Evolutionary conservation across 2,797 vertebrate genomes (phyloP).

Genomic region (Gobionotothen gibberifrons): DNA sequence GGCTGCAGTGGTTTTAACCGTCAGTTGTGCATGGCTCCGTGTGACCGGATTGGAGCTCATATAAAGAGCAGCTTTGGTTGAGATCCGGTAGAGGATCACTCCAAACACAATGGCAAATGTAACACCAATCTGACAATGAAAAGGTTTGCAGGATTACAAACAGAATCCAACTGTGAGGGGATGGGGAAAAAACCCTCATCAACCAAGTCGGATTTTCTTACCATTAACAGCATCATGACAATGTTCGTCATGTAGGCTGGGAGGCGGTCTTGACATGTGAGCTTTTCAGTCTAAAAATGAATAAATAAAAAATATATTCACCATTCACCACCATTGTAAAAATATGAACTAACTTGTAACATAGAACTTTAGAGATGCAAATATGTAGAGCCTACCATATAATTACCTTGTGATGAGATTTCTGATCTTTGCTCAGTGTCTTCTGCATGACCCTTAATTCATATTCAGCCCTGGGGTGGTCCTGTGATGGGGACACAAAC

Average conservation of each 20-base stretch:
- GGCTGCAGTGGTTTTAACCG: conserved; percentile 95
- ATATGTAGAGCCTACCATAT: neutral
- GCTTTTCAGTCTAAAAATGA: conserved; percentile 88
- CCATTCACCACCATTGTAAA: neutral
- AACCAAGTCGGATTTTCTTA: conserved; percentile 75
- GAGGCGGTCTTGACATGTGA: conserved; percentile 93
- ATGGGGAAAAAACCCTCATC: neutral
- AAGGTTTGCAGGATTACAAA: conserved; percentile 11
- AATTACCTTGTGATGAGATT: conserved; percentile 89
- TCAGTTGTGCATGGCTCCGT: conserved; percentile 91
- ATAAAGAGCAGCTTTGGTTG: conserved; percentile 92
- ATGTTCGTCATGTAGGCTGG: conserved; percentile 95
- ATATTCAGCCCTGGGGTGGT: conserved; percentile 95
- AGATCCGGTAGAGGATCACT: conserved; percentile 96
- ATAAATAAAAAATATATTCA: neutral
- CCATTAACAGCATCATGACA: conserved; percentile 96
- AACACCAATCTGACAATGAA: conserved; percentile 87
- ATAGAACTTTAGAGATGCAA: neutral
- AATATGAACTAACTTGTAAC: neutral
- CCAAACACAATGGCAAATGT: conserved; percentile 97
- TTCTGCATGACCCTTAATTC: conserved; percentile 96
- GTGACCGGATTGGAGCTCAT: conserved; percentile 92
- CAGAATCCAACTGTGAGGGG: neutral
- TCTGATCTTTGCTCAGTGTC: conserved; percentile 88
- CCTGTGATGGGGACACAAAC: conserved; percentile 79